Percentiles rank a stretch among this genome's conserved stretches.
phyloP scores from a whole-genome alignment of 1,140 invertebrate species.

The Metaphire vulgaris region DNA sequence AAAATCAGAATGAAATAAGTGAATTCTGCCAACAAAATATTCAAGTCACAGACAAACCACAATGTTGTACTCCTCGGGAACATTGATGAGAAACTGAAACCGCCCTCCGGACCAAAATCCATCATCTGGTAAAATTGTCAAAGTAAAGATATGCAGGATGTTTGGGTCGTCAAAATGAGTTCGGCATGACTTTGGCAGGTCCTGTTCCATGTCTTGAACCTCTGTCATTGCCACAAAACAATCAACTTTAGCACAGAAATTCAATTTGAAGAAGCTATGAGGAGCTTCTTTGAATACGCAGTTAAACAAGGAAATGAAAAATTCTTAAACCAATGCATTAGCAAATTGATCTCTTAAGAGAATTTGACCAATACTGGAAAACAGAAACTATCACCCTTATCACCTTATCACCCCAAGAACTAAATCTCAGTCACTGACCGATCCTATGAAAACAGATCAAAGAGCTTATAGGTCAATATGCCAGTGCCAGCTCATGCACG shows the following conservation, averaged over 20 bases:
- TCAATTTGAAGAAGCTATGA: neutral
- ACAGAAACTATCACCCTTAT: no score
- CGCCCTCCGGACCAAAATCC: constrained; percentile 79
- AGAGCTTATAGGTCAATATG: no score
- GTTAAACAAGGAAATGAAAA: neutral
- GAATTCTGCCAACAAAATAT: neutral
- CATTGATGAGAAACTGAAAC: constrained; percentile 76
- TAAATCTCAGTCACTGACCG: no score
- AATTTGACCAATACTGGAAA: neutral
- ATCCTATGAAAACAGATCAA: no score
- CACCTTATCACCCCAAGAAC: no score
- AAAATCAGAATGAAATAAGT: neutral
- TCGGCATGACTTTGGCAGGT: constrained; percentile 70
- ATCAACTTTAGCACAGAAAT: constrained; percentile 5
- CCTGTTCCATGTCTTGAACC: constrained; percentile 84
- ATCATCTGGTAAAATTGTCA: constrained; percentile 76
- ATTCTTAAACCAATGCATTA: neutral
- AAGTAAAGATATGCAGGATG: constrained; percentile 69
- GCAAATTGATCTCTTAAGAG: neutral
- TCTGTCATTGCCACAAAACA: constrained; percentile 53
- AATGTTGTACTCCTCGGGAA: constrained; percentile 93
- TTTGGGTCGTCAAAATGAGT: constrained; percentile 75
- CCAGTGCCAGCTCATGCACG: no score
- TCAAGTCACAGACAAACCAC: constrained; percentile 59
- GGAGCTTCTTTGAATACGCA: neutral